phyloP scores from a whole-genome alignment of 2,888 invertebrate genomes.

The Cosmopolites sordidus region DNA sequence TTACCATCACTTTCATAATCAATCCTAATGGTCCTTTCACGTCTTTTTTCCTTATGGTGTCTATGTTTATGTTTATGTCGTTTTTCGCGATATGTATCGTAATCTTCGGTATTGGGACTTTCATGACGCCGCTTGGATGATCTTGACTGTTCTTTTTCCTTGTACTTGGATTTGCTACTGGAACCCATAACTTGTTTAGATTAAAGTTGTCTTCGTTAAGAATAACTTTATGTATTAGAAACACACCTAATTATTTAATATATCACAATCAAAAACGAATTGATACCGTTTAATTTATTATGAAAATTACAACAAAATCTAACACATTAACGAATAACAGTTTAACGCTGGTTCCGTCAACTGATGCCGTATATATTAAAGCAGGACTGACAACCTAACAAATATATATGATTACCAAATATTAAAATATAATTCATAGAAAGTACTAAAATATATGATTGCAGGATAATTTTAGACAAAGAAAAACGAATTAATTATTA shows the following conservation, averaged over 20 bases:
- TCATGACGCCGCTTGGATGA: slow-evolving; percentile 67
- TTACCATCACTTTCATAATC: slow-evolving; percentile 57
- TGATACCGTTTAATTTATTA: too few species aligned
- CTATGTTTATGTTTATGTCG: slow-evolving; percentile 54
- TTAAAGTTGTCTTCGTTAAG: slow-evolving; percentile 6
- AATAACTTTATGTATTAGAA: background rate
- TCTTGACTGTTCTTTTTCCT: slow-evolving; percentile 46
- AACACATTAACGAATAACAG: too few species aligned
- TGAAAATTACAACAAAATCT: too few species aligned
- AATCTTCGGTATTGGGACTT: slow-evolving; percentile 52
- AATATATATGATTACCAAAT: too few species aligned
- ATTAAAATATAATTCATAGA: too few species aligned
- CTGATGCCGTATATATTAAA: too few species aligned
- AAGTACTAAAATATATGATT: too few species aligned
- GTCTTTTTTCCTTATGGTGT: slow-evolving; percentile 48
- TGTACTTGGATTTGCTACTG: slow-evolving; percentile 61
- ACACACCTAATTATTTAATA: slow-evolving; percentile 6
- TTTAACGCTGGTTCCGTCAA: too few species aligned
- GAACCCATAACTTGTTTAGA: slow-evolving; percentile 57
- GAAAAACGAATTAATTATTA: too few species aligned
- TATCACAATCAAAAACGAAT: background rate
- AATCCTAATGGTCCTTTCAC: slow-evolving; percentile 36
- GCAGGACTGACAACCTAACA: too few species aligned
- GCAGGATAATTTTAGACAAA: too few species aligned
- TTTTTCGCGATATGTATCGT: slow-evolving; percentile 51